Percentiles rank a stretch among this genome's conserved stretches.
Evolutionary conservation across 2,888 invertebrate species (phyloP).

Genomic region (Seira musarum): DNA sequence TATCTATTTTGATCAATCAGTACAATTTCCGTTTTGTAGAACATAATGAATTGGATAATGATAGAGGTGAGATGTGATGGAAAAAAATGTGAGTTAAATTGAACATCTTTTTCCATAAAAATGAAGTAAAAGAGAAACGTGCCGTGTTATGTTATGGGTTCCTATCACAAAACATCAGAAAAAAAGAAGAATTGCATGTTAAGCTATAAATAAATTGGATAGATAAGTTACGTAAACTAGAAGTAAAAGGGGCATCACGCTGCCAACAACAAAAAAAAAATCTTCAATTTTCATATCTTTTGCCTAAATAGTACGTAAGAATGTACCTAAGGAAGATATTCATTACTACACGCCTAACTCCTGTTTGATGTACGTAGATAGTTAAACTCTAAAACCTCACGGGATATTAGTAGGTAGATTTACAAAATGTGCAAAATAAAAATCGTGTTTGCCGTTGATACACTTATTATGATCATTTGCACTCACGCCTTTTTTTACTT

Average conservation of each 20-base stretch:
- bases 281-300: too few species aligned
- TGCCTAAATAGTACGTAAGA: too few species aligned
- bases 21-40: constrained; percentile 10
- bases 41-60: constrained; percentile 13
- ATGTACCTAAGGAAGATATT: too few species aligned
- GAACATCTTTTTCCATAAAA: constrained; percentile 55
- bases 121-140: background rate
- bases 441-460: constrained; percentile 9
- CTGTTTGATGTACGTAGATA: too few species aligned
- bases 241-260: background rate
- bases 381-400: too few species aligned
- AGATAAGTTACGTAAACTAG: constrained; percentile 4
- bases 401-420: too few species aligned
- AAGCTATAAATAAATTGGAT: constrained; percentile 6
- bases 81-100: constrained; percentile 56
- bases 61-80: constrained; percentile 1
- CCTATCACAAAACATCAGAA: constrained; percentile 1
- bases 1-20: constrained; percentile 11
- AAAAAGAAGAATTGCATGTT: constrained; percentile 11
- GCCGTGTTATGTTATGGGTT: constrained; percentile 13
- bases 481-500: constrained; percentile 12
- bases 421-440: background rate
- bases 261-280: background rate
- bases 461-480: constrained; percentile 4
- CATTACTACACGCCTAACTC: too few species aligned